Base-by-base conservation (phyloP, 2,888 invertebrate species). In the Agrypnus murinus region DNA sequence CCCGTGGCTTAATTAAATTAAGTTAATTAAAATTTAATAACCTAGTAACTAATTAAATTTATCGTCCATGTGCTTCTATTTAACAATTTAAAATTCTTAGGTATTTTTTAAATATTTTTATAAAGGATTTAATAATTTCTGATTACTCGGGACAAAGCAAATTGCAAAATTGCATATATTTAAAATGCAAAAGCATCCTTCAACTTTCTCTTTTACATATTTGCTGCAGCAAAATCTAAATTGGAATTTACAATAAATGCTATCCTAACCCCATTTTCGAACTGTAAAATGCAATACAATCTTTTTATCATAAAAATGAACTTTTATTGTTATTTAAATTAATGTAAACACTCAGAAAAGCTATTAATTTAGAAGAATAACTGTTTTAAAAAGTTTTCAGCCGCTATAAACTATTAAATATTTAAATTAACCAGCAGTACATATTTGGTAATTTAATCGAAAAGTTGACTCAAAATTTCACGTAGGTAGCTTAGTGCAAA, bases 191-290 rank as follows among this genome's bases (percentile, higher is more conserved):
- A n/a, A n/a, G n/a, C 19, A 19, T 25, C 19, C 34, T 14, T 15
- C 34, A 55, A 55, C 55, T 55, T 55, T 55, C 55, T 36, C 55
- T 55, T 55, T 34, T 55, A 19, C 34, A 25, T 25, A 15, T 17
- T n/a, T 36, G n/a, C 55, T 15, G 14, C 34, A 36, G 36, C n/a
- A n/a, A n/a, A n/a, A 15, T 55, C 15, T 55, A 32, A 55, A 10
- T 25, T 19, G 53, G 19, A 32, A 32, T 53, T 53, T 53, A 53
- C 31, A 53, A 15, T 12, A 53, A 53, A 53, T 53, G 32, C 15
- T 34, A 34, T 14, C 15, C 9, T 38, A 34, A 55, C 55, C 55
- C 17, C 34, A 34, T 55, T 55, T 55, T 55, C 12, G 25, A 55
- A 17, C 34, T 55, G 9, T 9, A 36, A 36, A 36, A 31, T 50